Base-by-base conservation (phyloP, 1,140 invertebrate genomes). In the Eupeodes corollae region DNA sequence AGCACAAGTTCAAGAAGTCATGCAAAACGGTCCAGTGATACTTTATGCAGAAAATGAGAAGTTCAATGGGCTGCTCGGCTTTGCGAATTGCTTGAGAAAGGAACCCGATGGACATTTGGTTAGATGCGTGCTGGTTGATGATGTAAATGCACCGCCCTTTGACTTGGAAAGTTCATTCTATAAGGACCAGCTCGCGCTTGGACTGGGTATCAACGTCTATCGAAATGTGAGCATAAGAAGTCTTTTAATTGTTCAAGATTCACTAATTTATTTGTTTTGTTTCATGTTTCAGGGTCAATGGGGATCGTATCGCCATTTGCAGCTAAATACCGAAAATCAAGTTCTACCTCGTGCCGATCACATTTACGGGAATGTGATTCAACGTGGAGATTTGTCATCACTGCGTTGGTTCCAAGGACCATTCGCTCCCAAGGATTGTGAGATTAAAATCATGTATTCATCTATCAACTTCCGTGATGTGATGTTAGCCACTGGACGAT, bases 181-280 rank as follows among this genome's bases (percentile, higher is more conserved):
- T 56, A 58, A 71, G n/a, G 63, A 75, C 12, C 82, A 86, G 56
- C 54, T 84, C 2, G 65, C 77, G 30, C 73, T 84, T 48, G 84
- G 92, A 66, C 67, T 96, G 47, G 77, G 80, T n/a, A 69, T 87
- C n/a, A 95, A 93, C 63, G 78, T 95, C 9, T 79, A 77, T 58
- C 70, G 78, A 61, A 63, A 83, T 70, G 75, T 77, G 67, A 71
- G 70, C 13, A n/a, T 13, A 1, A 8, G 6, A 5, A 16, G n/a
- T 43, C 39, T 21, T 32, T 18, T 37, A 11, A 26, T 26, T 9
- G 15, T 13, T n/a, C 12, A 19, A 30, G 14, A 44, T 42, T 13
- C 16, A 42, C 18, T 10, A 34, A 42, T 9, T 42, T 35, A 5
- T 31, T 41, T 19, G n/a, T 9, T 35, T 21, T 48, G 15, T 49